Base-by-base conservation (phyloP, 2,888 invertebrate species). In the Diaphora mendica region DNA sequence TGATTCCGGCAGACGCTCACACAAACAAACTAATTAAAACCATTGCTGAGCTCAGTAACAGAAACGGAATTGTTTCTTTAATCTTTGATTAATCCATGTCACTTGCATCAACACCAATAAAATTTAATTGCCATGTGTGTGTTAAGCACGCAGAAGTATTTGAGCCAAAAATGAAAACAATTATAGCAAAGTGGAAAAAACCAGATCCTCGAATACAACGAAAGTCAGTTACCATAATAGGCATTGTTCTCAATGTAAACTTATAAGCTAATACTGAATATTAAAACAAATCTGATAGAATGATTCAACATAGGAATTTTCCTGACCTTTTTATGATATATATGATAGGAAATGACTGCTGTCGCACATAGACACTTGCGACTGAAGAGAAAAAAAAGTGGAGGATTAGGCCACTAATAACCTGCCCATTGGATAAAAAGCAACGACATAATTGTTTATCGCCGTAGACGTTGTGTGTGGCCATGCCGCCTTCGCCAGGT, bases 71-170 rank as follows among this genome's bases (percentile, higher is more conserved):
- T 77, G 73, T 68, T 44, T 66, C 72, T 85, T 78, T 84, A 73
- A 80, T 85, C 83, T 81, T 79, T 80, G 76, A 85, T 80, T 77
- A 80, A 84, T 86, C 83, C 78, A 44, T 42, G 65, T 73, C 68
- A 75, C 69, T 64, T 68, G 64, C 75, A 83, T 86, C 83, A 87
- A 86, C 89, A 87, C 87, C 87, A 90, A 91, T 91, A 85, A 88
- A 85, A 77, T 62, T 79, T 88, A 86, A 90, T 91, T 88, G 86
- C 55, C 69, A 82, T 68, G 70, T 76, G 80, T 79, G 59, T 79
- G 80, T 73, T 75, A 74, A 64, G 70, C 62, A 78, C 80, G 77
- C 79, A 83, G 73, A 73, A 74, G 39, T 51, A 26, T 11, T 68
- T 65, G 17, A 42, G 33, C 9, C 66, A 44, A 26, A 55, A 64